Evolutionary conservation across 2,113 vertebrate genomes (phyloP), one percentile per base, ranked within the genome.

Genomic region (Fulica atra): DNA sequence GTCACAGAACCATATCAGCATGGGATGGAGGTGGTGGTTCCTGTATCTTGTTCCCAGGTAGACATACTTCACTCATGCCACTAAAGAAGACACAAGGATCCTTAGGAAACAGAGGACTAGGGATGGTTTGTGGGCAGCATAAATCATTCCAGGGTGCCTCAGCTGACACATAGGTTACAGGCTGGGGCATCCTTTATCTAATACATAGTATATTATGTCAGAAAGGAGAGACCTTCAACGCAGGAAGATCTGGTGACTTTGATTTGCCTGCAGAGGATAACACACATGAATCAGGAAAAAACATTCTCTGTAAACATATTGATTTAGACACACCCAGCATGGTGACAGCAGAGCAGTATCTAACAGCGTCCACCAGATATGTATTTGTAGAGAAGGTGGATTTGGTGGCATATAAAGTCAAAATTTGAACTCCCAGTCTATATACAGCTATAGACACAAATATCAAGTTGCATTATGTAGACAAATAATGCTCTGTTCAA

Each of bases 401-500:
- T 81, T 61, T 68, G 26, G 11, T 87, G 66, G 50, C 48, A 40
- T 56, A 44, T 42, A 68, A 83, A 84, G 48, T 70, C 48, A 19
- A 83, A 84, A 25, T 51, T 73, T 81, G 56, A 63, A 90, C 36
- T 81, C 56, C n/a, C 35, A 51, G 20, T 48, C 74, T 81, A 24
- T 88, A 33, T 70, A 63, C 28, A 61, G 59, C 86, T 83, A 66
- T 9, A 82, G 76, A 85, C 54, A 44, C 60, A 88, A 94, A 83
- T 86, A 88, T 42, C 72, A 73, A 64, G 82, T 74, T 90, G 51
- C 64, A 66, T 88, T 92, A 80, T 72, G 50, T 54, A 82, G 81
- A 91, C 73, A 95, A 95, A 95, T 94, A 89, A 70, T 60, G 74
- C 68, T 66, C 95, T 94, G 56, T 81, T 40, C 59, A 85, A 95